Evolutionary conservation across 2,797 vertebrate genomes (phyloP), one percentile per base, ranked within the genome.

Genomic region (Calcarius lapponicus): DNA sequence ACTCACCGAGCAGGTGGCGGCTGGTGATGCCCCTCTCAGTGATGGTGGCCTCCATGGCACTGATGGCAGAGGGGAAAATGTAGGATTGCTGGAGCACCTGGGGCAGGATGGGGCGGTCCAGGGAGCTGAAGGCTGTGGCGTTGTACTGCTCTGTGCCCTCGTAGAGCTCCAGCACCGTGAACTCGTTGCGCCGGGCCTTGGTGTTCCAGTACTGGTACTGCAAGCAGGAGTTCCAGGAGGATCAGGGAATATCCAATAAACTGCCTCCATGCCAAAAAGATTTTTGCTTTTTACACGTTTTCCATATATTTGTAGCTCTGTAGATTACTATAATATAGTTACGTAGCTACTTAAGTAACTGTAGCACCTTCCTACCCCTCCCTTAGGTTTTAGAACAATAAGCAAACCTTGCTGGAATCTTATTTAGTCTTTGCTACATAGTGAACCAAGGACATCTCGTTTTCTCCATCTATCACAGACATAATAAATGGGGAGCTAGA

Each of bases 161-260:
- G 2, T 99, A 99, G 25, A 99, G 98, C 96, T 99, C 99, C 89
- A 99, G 97, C 13, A 98, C 99, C 0, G 99, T 99, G 93, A 99
- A 98, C 97, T 99, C 99, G 0, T 99, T 99, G 91, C 99, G 98
- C 73, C 99, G 99, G 10, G 99, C 98, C 96, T 99, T 99, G 3
- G 99, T 98, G 93, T 99, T 99, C 99, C 99, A 99, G 97, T 99
- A 99, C 67, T 99, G 99, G 82, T 99, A 99, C 99, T 99, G 96
- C 2, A 34, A 47, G 0, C 2, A 84, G 34, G 31, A 20, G 8
- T 20, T 40, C 15, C 3, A 64, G 72, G 28, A 69, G 20, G 0
- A 12, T 0, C 1, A 53, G 36, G 29, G 31, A 29, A 17, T 17
- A 28, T 1, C 16, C 18, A 67, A 18, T 22, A 54, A 61, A 25